Base-by-base conservation (phyloP, 2,888 invertebrate genomes). In the Eristalis intricaria region DNA sequence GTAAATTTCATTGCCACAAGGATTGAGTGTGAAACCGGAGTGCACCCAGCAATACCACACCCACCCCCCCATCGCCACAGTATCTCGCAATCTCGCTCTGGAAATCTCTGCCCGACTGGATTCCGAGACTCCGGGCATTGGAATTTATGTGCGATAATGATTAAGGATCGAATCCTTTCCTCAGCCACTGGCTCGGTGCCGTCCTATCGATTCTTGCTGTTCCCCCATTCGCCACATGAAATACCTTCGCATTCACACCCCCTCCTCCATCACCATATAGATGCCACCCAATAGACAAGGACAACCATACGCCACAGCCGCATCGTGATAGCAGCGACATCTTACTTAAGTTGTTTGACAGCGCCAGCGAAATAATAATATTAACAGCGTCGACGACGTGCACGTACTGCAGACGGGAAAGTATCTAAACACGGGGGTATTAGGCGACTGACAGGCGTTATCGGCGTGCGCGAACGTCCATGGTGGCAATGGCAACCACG, bases 261-360 rank as follows among this genome's bases (percentile, higher is more conserved):
- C 38, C 29, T 50, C n/a, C 13, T n/a, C n/a, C n/a, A n/a, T n/a
- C n/a, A n/a, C n/a, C n/a, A 50, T 50, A 43, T 61, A 77, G 29
- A 71, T 71, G 50, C 71, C 66, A 40, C 15, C 22, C 32, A n/a
- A n/a, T 50, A 38, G 63, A 73, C 58, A 78, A 43, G 35, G 64
- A 69, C 43, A 68, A 50, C 58, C 74, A 74, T 69, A 78, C 68
- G 29, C n/a, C 40, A 56, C 40, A n/a, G 32, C 32, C 32, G 4
- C 32, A 60, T 58, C 71, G 58, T 26, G 56, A 69, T 73, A 81
- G 58, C 43, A 81, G 75, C 64, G 76, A 85, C 76, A 73, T 85
- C 64, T 82, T 78, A 78, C 85, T 86, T 85, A 80, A 56, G 61
- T 74, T 82, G 82, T 83, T 83, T 86, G 86, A 86, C 83, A 83